Evolutionary conservation across 2,888 invertebrate species (phyloP).

Genomic region (Nebria brevicollis): DNA sequence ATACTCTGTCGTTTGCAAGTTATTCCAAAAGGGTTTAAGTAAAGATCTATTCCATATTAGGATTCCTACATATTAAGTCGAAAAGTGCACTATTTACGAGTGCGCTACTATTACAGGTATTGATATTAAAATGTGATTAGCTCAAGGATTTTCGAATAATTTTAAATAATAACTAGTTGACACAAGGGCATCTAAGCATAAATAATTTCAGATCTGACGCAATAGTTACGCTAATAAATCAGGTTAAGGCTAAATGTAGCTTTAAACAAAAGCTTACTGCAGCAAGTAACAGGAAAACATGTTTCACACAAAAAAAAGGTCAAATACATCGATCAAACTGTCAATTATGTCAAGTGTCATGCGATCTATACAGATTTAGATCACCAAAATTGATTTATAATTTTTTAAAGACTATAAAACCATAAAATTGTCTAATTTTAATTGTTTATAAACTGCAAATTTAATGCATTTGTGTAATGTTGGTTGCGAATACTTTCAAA

Average conservation of each 20-base stretch:
- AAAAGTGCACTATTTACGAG: background rate
- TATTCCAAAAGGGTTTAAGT: background rate
- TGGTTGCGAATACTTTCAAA: background rate
- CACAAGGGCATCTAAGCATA: conserved; percentile 29
- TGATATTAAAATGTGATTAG: conserved; percentile 38
- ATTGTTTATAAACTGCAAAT: conserved; percentile 15
- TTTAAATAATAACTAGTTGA: conserved; percentile 32
- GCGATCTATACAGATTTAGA: too few relatives aligned
- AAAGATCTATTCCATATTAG: too few relatives aligned
- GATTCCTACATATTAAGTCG: too few relatives aligned
- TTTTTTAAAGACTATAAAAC: too few relatives aligned
- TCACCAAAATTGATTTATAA: too few relatives aligned
- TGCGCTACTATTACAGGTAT: background rate
- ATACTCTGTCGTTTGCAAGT: conserved; percentile 12
- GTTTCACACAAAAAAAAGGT: background rate
- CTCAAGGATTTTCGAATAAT: conserved; percentile 42
- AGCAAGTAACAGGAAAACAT: background rate
- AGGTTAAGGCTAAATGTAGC: conserved; percentile 29
- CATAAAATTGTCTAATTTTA: background rate
- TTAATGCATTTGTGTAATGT: background rate
- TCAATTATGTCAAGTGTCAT: too few relatives aligned
- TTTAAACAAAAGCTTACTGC: conserved; percentile 28
- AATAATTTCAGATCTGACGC: conserved; percentile 15
- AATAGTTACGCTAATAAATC: conserved; percentile 15
- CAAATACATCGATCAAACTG: too few relatives aligned